These are phyloP conservation scores for Zonitis immaculata DNA, from an alignment of 2,888 invertebrate genomes.

Conservation along the genomic window DNA sequence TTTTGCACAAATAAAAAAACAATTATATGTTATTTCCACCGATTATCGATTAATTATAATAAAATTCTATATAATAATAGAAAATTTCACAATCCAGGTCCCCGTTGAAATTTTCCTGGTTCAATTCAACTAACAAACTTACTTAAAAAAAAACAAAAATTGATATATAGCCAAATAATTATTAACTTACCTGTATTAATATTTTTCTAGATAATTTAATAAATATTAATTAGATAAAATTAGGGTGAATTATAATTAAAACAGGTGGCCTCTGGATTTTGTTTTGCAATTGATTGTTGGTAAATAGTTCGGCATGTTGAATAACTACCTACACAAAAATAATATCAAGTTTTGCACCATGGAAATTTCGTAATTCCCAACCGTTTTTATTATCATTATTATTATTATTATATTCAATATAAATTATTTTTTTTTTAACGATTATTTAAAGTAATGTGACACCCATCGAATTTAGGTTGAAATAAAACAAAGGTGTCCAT, in stretches of 20 bases:
- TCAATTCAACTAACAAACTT: background rate
- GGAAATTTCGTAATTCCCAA: background rate
- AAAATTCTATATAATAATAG: background rate
- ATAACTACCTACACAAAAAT: constrained; percentile 17
- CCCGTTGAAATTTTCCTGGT: background rate
- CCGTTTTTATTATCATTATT: background rate
- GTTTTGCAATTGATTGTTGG: constrained; percentile 19
- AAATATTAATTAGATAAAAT: background rate
- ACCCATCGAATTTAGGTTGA: constrained; percentile 8
- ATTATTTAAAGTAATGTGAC: background rate
- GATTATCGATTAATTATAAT: background rate
- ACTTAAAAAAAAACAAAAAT: too few species aligned
- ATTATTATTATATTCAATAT: too few species aligned
- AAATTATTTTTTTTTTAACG: too few species aligned
- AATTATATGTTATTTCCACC: too few species aligned
- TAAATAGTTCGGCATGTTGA: constrained; percentile 21
- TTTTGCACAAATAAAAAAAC: too few species aligned
- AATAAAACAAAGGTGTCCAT: constrained; percentile 42
- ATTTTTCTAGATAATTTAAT: too few species aligned
- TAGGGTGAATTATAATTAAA: constrained; percentile 3
- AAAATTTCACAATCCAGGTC: background rate
- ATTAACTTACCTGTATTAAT: too few species aligned
- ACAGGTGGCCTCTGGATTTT: constrained; percentile 20
- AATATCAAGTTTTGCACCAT: background rate
- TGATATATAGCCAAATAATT: too few species aligned